These are phyloP conservation scores for Argyrosomus regius DNA, from an alignment of 2,797 vertebrate genomes.

Conservation along the genomic window DNA sequence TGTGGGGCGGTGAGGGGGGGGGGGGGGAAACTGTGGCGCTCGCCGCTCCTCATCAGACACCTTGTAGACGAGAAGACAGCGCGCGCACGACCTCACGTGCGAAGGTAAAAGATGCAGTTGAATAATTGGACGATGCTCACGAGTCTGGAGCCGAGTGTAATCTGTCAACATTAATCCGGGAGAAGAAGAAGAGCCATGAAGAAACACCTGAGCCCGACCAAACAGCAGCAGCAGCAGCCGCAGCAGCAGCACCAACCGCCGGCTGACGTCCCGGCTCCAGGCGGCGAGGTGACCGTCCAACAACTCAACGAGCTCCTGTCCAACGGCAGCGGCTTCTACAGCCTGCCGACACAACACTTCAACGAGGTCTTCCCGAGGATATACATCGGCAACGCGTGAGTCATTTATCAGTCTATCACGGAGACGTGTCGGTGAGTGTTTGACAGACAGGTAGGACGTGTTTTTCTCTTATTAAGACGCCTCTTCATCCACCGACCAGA, in stretches of 20 bases:
- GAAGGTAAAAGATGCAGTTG: conserved; percentile 70
- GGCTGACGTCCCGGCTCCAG: conserved; percentile 73
- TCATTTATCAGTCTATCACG: conserved; percentile 45
- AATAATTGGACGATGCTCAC: conserved; percentile 40
- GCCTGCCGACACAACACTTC: conserved; percentile 94
- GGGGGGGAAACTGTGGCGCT: conserved; percentile 9
- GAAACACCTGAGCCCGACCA: conserved; percentile 86
- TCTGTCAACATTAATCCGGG: conserved; percentile 57
- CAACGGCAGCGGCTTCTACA: conserved; percentile 93
- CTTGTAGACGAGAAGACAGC: conserved; percentile 51
- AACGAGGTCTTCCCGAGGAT: conserved; percentile 95
- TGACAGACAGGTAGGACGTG: conserved; percentile 55
- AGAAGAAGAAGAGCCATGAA: conserved; percentile 78
- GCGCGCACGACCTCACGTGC: conserved; percentile 62
- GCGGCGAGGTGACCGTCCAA: conserved; percentile 89
- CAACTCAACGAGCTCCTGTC: conserved; percentile 95
- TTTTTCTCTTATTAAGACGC: neutral
- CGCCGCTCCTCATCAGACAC: conserved; percentile 67
- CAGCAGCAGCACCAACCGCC: conserved; percentile 40
- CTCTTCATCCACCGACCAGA: conserved; percentile 16
- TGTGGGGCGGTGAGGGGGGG: too few relatives aligned
- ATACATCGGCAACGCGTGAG: conserved; percentile 98
- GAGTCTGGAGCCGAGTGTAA: conserved; percentile 31
- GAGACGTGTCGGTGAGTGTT: neutral
- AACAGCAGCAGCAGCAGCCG: conserved; percentile 65